Evolutionary conservation across 2,113 vertebrate species (phyloP).

Genomic region (Microcebus griseorufus): DNA sequence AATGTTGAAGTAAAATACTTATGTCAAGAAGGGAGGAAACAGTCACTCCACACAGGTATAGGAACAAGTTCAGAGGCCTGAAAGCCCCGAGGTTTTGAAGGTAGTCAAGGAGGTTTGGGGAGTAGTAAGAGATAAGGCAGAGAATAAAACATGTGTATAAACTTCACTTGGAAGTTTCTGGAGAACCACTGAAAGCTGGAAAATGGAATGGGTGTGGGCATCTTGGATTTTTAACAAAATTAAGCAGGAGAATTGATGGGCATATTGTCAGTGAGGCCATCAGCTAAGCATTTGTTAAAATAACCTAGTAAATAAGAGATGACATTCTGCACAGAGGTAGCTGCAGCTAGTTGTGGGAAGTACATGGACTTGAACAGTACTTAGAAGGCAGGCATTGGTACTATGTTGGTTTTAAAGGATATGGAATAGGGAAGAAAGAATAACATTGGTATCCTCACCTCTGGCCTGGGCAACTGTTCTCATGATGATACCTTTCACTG

Average conservation of each 20-base stretch:
- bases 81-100: neutral
- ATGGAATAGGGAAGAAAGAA: neutral
- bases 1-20: neutral
- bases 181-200: neutral
- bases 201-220: too few relatives aligned
- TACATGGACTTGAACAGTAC: accelerated
- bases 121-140: neutral
- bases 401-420: neutral
- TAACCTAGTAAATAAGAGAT: neutral
- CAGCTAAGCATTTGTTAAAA: too few relatives aligned
- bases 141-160: accelerated
- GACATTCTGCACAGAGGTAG: too few relatives aligned
- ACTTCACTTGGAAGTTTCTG: neutral
- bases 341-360: accelerated
- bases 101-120: neutral
- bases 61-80: neutral
- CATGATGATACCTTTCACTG: neutral
- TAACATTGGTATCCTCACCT: neutral
- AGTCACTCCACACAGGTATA: neutral
- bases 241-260: neutral
- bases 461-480: neutral
- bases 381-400: neutral
- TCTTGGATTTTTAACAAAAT: neutral
- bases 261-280: accelerated
- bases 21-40: neutral